Base-by-base conservation (phyloP, 2,888 invertebrate species). In the Cephalotes varians region DNA sequence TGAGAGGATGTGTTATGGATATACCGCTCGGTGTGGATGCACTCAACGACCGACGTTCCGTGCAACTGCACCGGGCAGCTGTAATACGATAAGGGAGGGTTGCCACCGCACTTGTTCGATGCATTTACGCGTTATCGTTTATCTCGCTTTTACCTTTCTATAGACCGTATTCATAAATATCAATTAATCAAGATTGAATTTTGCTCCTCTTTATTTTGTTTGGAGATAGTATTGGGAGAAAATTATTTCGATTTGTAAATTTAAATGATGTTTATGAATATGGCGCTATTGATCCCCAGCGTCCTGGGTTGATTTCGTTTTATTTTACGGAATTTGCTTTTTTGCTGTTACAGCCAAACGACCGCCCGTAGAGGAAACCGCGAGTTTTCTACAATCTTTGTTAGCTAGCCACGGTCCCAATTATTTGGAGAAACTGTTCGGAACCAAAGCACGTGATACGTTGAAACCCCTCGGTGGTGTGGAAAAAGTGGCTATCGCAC, bases 301-400 rank as follows among this genome's bases (percentile, higher is more conserved):
- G 15, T 25, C 3, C 18, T 7, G 25, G 18, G 4, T 40, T 56
- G 37, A 1, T 25, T 15, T 49, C 2, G 49, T 25, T 9, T 65
- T 15, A 34, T 28, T 64, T 34, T 47, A n/a, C 18, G 54, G 7
- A 62, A 47, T 62, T 25, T 12, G 9, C 21, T 40, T 44, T 77
- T 73, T 85, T 83, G 21, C 87, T 81, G 90, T 87, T 92, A 28
- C 95, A 98, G 99, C 99, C 31, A 99, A 98, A 95, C 96, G 99
- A 93, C 99, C 99, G 90, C 99, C 99, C 72, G 99, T 99, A 47
- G 99, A 99, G 95, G 99, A 99, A 95, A 99, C 99, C 0, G 98
- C 98, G 62, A 98, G 98, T 85, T 99, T 99, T 95, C 95, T 99
- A 88, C 98, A 99, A 94, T 98, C 98, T 31, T 96, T 99, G 90